Evolutionary conservation across 2,888 invertebrate species (phyloP), one percentile per base, ranked within the genome.

Genomic region (Mycalesis mineus): DNA sequence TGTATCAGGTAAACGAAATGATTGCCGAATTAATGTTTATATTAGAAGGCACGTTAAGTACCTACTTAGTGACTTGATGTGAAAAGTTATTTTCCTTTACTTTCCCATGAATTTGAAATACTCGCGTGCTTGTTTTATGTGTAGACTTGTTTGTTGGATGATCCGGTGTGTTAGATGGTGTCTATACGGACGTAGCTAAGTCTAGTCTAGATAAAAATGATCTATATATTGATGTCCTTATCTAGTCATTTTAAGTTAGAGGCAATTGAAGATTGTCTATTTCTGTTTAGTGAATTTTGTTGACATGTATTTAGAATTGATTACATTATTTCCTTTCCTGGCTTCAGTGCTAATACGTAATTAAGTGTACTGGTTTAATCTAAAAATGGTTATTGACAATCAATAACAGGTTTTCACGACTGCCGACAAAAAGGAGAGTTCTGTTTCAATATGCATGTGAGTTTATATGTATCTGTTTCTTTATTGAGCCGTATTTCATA

Each of bases 21-120:
- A 39, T 78, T 82, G 81, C 88, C 87, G 88, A 87, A 87, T 87
- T 87, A 88, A 83, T 82, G 77, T 82, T 80, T 33, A 33, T 33
- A 33, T 6, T 80, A 80, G 80, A 82, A 83, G 82, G 74, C 72
- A 74, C 70, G 68, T 51, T 67, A 65, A 64, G 58, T 66, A 70
- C 67, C 70, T 68, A 4, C 39, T 39, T 13, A 13, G 11, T 69
- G 72, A 73, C 68, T 75, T 68, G 69, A 14, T n/a, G 29, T 50
- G 61, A 54, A 56, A 63, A 53, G 55, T 66, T 63, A 60, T 63
- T 62, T 62, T 64, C 63, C 62, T 61, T 61, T 58, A 55, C 39
- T 57, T 36, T 4, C 36, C 36, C 11, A 11, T 45, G 33, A 22
- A 40, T 41, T 47, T 41, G 17, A 52, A 52, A 45, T 40, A 37